Conservation (phyloP, 2,113 vertebrate species). For the Sapayoa aenigma region DNA sequence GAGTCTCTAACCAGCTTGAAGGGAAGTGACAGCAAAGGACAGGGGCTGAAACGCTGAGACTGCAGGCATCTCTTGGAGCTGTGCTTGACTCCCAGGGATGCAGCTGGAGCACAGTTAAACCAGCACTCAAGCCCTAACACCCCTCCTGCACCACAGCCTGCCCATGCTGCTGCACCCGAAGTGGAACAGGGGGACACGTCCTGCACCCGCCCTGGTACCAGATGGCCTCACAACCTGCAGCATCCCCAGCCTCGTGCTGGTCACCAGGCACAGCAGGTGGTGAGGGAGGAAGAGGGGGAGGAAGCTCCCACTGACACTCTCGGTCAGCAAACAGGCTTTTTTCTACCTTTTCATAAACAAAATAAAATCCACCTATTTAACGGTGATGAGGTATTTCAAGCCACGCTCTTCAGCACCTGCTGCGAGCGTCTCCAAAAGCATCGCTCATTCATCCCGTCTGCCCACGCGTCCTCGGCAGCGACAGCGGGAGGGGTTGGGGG, state of each 20-base stretch:
- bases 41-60: neutral
- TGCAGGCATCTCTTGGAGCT: neutral
- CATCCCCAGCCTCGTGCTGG: neutral
- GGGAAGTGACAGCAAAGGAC: neutral
- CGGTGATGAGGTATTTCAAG: neutral
- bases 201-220: neutral
- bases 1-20: neutral
- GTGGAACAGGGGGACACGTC: rapidly evolving
- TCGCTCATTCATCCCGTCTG: neutral
- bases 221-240: rapidly evolving
- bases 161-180: rapidly evolving
- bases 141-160: neutral
- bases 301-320: neutral
- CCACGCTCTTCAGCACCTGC: neutral
- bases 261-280: neutral
- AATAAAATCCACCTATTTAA: neutral
- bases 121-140: neutral
- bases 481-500: neutral
- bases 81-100: neutral
- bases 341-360: neutral
- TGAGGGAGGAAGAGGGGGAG: neutral
- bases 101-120: neutral
- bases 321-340: neutral
- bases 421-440: neutral
- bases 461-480: neutral